Base-by-base conservation (phyloP, 2,888 invertebrate genomes). In the Nemotelus nigrinus region DNA sequence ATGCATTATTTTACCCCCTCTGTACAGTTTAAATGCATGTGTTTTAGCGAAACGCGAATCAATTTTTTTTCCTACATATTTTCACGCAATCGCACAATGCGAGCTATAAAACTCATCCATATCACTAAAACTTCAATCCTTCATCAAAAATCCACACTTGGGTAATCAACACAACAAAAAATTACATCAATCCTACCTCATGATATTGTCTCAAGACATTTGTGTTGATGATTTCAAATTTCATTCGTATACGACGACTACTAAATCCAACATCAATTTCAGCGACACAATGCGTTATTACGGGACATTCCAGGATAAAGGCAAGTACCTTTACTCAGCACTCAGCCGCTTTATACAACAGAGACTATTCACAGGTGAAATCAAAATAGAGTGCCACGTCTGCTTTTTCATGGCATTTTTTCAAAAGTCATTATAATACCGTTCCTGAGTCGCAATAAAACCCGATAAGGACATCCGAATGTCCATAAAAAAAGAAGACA, bases 201-300 rank as follows among this genome's bases (percentile, higher is more conserved):
- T 53, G 6, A 6, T 10, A 7, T 53, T 53, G 53, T 53, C 53
- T 6, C 7, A 53, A 7, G 53, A 10, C 6, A 53, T 10, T 6
- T 53, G 53, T 53, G 53, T 67, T 67, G 47, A 67, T 67, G 45
- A 47, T 48, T 67, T 67, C 50, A 67, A 67, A 67, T 48, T 67
- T 44, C 50, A 48, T 67, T 67, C 25, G 7, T 25, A n/a, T 25
- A 39, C 8, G 8, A 44, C 50, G 67, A 48, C 67, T 67, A 67
- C 50, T 67, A 67, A 67, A 67, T 67, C 65, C 65, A 48, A 67
- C 67, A 67, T 67, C 67, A 67, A 67, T 67, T 48, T 67, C 67
- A 67, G 67, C 47, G 48, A 47, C 47, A 67, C 67, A 67, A 67
- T 67, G 67, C 47, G 48, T 67, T 43, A 10, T 65, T 44, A 7